Base-by-base conservation (phyloP, 1,140 invertebrate species). In the Rhopalosiphum maidis region DNA sequence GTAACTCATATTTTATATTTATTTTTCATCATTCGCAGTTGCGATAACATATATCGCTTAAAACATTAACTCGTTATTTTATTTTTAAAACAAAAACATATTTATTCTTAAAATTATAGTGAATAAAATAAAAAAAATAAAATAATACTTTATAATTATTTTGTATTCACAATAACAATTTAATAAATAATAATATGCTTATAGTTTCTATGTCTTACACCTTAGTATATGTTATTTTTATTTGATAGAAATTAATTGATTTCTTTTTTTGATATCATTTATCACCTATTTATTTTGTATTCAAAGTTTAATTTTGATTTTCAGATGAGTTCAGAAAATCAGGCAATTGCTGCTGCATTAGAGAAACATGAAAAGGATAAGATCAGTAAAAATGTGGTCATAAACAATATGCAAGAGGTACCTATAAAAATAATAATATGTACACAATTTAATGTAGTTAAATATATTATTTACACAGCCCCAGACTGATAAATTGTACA, bases 241-340 rank as follows among this genome's bases (percentile, higher is more conserved):
- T 77, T 77, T 35, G 5, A 77, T 35, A 82, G 15, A 37, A 41
- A 23, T 83, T 83, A 85, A 25, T 23, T 41, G 22, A 41, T 85
- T 85, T 85, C 18, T 7, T 22, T 8, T 11, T 85, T 25, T 85
- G 3, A 41, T 85, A 25, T 22, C 8, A 85, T 43, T 83, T 83
- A 85, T 41, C 5, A 35, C 11, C 11, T 41, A 41, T 85, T 23
- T 85, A 41, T 25, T 43, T 86, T 86, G 25, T 43, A 86, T 46
- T 30, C 4, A 43, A 30, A 86, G 30, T 86, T 43, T 18, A 25
- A 83, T 83, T 35, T 83, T 23, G 2, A 23, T 41, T 85, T 23
- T 85, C 41, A 94, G 94, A 86, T 95, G 30, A 90, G 60, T 68
- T 94, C 94, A 94, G 94, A 94, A 90, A 94, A 95, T 93, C 94